Base-by-base conservation (phyloP, 2,888 invertebrate genomes). In the Syrphus vitripennis region DNA sequence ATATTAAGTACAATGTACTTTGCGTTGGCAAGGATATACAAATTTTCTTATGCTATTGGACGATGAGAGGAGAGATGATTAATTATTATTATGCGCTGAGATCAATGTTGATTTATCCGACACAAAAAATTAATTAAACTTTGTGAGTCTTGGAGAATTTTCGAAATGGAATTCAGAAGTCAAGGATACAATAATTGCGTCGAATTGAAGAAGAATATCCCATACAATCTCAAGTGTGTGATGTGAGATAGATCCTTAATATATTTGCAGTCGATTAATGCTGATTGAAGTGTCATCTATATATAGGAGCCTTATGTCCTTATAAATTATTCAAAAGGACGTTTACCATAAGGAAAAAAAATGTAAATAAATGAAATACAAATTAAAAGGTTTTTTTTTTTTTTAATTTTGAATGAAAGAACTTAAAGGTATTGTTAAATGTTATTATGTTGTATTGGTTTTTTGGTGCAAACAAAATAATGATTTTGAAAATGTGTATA, bases 31-130 rank as follows among this genome's bases (percentile, higher is more conserved):
- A 65, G 65, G 45, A 29, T 65, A 37, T 31, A n/a, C 7, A 9
- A 10, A 14, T 37, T 3, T 59, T 59, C n/a, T n/a, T n/a, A n/a
- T 37, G 12, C 16, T 31, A 34, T 34, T 67, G 29, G 9, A 24
- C 6, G 67, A 50, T 67, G 21, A 34, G 50, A 21, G 9, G 48
- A 34, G 37, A 34, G 40, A 45, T 76, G 45, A 76, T 31, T 34
- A 76, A 67, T 55, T 75, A 50, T 42, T 63, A 40, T 48, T 59
- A 59, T 48, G n/a, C n/a, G 42, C 42, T 29, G n/a, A 45, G 42
- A 65, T 65, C 55, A 34, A 45, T 65, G 67, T 50, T 67, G 67
- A 67, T 50, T 10, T 50, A 50, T 63, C 26, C 61, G 26, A 21
- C 5, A 21, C 5, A 29, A 29, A 14, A 34, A 50, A 48, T 50